Conservation (phyloP, 2,888 invertebrate species). For the Syrphus vitripennis region DNA sequence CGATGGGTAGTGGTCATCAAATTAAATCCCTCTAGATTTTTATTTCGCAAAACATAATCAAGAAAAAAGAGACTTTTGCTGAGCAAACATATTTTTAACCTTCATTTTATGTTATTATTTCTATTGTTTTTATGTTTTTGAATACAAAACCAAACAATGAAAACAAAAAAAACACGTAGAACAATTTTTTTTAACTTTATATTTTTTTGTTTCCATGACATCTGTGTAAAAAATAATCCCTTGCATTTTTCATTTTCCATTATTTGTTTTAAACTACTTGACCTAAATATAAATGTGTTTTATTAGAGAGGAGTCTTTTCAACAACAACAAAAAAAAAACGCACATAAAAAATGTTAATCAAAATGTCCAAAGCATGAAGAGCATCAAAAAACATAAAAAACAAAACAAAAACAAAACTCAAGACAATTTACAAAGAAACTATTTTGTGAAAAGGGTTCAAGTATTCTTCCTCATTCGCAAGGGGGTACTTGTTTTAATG, state of each 20-base stretch:
- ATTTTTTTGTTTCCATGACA: conserved; percentile 21
- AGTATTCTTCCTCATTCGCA: conserved; percentile 3
- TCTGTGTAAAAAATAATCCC: conserved; percentile 1
- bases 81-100: not conserved
- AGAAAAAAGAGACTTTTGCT: not conserved
- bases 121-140: not conserved
- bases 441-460: conserved; percentile 33
- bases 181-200: not conserved
- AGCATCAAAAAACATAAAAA: not conserved
- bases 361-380: conserved; percentile 32
- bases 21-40: not conserved
- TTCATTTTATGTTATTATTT: not conserved
- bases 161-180: not conserved
- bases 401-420: conserved; percentile 14
- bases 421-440: conserved; percentile 38
- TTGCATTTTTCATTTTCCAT: conserved; percentile 25
- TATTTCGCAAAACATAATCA: not conserved
- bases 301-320: conserved; percentile 22
- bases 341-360: conserved; percentile 32
- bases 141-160: too few species aligned
- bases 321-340: not conserved
- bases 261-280: conserved; percentile 33
- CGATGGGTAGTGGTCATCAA: not conserved
- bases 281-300: conserved; percentile 50
- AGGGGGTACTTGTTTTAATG: conserved; percentile 30